Base-by-base conservation (phyloP, 2,113 vertebrate genomes). In the Hippocampus zosterae region DNA sequence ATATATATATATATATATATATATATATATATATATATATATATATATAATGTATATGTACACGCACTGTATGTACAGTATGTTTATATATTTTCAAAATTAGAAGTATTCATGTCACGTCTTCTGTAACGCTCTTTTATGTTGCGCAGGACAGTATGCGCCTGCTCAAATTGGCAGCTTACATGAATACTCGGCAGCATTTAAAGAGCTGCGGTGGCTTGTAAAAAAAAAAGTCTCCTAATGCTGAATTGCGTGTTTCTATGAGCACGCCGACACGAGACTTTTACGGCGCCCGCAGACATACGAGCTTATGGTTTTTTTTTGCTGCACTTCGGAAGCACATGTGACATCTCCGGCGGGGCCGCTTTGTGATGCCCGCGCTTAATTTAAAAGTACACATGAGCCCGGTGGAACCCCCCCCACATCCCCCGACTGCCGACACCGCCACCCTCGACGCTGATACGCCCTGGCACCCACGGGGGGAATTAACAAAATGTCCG, bases 361-460 rank as follows among this genome's bases (percentile, higher is more conserved):
- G 27, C 57, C 27, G 66, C 8, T 48, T 29, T 48, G 72, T 46
- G 66, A 68, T 13, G 19, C 56, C 64, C 71, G 73, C 69, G 3
- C 64, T 2, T 87, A 69, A 87, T 80, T 61, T 81, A 70, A 88
- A 79, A 88, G 81, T 85, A 85, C 87, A 88, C 84, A 88, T 83
- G 84, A 90, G 81, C 77, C 84, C 80, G 69, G n/a, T 42, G 81
- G 86, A 27, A 27, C 25, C 85, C 55, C 65, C 59, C 52, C 52
- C 19, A 2, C 27, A 29, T 2, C 52, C 5, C 46, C 33, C 5
- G 5, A 37, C 33, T 6, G 6, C 33, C 33, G 33, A 8, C 52
- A 37, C 33, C 33, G 33, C 21, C 52, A n/a, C 18, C n/a, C 74
- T 5, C 67, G 82, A 89, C 68, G 72, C 79, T 90, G 87, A 90